phyloP scores from a whole-genome alignment of 2,797 vertebrate genomes.

The Acrocephalus scirpaceus region DNA sequence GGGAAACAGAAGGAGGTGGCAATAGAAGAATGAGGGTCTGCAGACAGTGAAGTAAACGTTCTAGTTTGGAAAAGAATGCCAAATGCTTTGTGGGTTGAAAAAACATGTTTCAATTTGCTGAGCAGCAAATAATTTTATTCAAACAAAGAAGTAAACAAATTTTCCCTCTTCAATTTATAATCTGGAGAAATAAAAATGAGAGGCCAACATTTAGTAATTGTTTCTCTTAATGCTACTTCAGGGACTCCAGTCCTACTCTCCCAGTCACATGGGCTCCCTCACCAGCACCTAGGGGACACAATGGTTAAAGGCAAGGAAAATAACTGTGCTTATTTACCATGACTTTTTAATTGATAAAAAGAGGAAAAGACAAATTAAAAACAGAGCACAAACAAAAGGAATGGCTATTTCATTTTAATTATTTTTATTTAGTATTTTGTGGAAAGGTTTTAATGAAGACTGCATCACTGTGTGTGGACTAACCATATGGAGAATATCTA shows the following conservation, averaged over 20 bases:
- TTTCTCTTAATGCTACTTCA: conserved; percentile 6
- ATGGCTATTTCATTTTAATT: not conserved
- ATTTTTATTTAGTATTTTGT: not conserved
- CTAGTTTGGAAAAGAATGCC: not conserved
- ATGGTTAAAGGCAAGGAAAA: conserved; percentile 22
- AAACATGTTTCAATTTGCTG: not conserved
- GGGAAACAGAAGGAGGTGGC: not conserved
- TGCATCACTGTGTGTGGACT: not conserved
- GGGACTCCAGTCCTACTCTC: not conserved
- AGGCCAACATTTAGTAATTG: not conserved
- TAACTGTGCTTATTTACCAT: not conserved
- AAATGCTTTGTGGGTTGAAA: not conserved
- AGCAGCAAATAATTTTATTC: conserved; percentile 5
- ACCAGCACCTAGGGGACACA: not conserved
- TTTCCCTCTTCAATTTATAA: not conserved
- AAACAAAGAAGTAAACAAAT: not conserved
- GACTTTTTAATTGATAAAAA: not conserved
- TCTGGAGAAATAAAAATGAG: conserved; percentile 7
- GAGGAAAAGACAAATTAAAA: not conserved
- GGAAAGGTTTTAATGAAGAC: not conserved
- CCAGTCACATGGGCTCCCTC: not conserved
- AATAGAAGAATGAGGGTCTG: not conserved
- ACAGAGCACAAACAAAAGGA: not conserved
- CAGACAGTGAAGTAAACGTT: not conserved
- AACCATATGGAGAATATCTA: not conserved